Evolutionary conservation across 2,113 vertebrate genomes (phyloP).

Genomic region (Nematolebias whitei): DNA sequence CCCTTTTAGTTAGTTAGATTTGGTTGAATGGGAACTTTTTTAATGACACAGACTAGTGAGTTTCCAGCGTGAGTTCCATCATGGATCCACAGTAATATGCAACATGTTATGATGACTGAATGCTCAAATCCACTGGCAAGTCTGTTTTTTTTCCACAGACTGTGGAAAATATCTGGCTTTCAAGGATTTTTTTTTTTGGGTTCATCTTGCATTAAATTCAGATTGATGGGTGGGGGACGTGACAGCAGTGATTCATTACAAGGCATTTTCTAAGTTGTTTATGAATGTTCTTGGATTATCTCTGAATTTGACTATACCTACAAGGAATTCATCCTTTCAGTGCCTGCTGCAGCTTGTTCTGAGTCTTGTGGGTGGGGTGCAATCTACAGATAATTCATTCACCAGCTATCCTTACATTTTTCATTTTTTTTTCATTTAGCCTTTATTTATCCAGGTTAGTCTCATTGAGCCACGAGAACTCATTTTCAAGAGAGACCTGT

Average conservation of each 20-base stretch:
- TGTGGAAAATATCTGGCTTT: not conserved
- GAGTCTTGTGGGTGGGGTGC: not conserved
- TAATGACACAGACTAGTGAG: constrained; percentile 42
- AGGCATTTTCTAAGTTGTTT: not conserved
- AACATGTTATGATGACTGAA: constrained; percentile 5
- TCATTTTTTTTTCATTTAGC: too few species aligned
- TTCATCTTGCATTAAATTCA: constrained; percentile 11
- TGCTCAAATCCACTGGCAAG: constrained; percentile 17
- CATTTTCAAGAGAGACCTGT: too few species aligned
- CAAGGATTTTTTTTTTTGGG: not conserved
- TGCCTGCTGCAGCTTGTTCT: not conserved
- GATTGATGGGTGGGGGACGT: not conserved
- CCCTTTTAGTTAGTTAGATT: constrained; percentile 1
- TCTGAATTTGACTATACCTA: not conserved
- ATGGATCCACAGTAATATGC: not conserved
- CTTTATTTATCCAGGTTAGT: too few species aligned
- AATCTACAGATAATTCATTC: not conserved
- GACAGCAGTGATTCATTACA: constrained; percentile 9
- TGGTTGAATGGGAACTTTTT: constrained; percentile 29
- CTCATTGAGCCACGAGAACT: too few species aligned
- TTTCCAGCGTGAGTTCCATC: constrained; percentile 46
- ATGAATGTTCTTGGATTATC: not conserved
- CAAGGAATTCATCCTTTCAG: not conserved
- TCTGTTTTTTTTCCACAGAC: not conserved
- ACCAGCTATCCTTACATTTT: not conserved